A percentile compares a stretch with the other conserved stretches of the same genome.
phyloP scores from a whole-genome alignment of 2,113 vertebrate genomes.

The Isurus oxyrinchus region DNA sequence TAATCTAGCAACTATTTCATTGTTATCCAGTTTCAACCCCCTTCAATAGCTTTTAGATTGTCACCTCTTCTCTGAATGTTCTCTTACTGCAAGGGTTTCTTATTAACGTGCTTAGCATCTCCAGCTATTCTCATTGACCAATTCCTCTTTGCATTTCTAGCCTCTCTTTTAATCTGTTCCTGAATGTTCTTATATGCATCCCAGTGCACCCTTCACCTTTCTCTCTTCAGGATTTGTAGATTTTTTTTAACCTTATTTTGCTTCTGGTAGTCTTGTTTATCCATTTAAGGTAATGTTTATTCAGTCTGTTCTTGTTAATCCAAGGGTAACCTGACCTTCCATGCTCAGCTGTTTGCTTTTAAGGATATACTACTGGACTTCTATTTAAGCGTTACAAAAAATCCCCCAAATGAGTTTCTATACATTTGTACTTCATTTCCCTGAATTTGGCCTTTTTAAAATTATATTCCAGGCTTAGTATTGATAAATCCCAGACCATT shows the following conservation, averaged over 20 bases:
- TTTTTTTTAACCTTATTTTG: background rate
- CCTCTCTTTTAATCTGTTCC: background rate
- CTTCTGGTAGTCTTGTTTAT: background rate
- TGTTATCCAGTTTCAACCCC: background rate
- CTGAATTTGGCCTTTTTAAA: background rate
- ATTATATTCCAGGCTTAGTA: background rate
- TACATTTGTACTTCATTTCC: background rate
- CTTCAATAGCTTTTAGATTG: background rate
- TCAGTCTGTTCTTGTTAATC: background rate
- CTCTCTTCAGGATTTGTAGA: background rate
- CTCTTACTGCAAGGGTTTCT: background rate
- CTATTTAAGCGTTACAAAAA: background rate
- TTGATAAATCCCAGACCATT: background rate
- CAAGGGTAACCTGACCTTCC: background rate
- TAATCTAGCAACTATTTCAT: background rate
- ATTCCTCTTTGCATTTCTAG: background rate
- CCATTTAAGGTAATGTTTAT: background rate
- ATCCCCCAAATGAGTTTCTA: background rate
- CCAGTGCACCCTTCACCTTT: background rate
- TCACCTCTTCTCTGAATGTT: background rate
- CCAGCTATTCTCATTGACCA: background rate
- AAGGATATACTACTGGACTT: background rate
- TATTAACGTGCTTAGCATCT: background rate
- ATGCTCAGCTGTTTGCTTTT: background rate
- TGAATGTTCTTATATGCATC: background rate